Conservation (phyloP, 2,113 vertebrate genomes). For the Anolis sagrei region DNA sequence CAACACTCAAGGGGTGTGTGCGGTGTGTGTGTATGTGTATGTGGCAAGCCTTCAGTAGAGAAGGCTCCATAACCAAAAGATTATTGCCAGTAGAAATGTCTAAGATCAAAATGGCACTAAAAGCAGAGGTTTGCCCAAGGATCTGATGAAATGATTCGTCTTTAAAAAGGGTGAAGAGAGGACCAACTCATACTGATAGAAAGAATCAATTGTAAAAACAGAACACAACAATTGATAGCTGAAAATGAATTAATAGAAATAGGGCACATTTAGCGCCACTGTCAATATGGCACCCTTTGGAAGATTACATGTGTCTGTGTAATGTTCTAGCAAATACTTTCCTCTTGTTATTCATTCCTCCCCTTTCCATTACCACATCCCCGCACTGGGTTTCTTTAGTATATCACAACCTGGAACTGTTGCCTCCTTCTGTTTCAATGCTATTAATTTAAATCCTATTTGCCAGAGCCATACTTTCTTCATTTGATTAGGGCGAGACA, state of each 20-base stretch:
- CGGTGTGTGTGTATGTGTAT: too few species aligned
- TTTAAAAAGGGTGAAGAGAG: neutral
- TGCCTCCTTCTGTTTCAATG: slow-evolving; percentile 8
- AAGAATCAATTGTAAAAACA: neutral
- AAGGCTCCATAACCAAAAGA: neutral
- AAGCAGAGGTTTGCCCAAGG: neutral
- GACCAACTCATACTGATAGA: neutral
- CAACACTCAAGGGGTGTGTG: too few species aligned
- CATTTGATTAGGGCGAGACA: slow-evolving; percentile 7
- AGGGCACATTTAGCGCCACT: neutral
- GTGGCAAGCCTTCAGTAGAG: neutral
- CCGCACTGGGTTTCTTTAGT: neutral
- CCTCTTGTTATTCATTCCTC: neutral
- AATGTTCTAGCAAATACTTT: neutral
- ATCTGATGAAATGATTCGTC: neutral
- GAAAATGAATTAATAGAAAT: neutral
- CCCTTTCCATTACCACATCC: neutral
- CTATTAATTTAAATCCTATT: slow-evolving; percentile 18
- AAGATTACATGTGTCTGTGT: slow-evolving; percentile 10
- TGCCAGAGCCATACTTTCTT: slow-evolving; percentile 20
- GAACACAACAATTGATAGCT: neutral
- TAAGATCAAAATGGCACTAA: neutral
- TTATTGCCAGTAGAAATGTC: too few species aligned
- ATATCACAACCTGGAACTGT: neutral
- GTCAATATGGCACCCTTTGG: neutral